Evolutionary conservation across 2,888 invertebrate genomes (phyloP), one percentile per base, ranked within the genome.

Genomic region (Myathropa florea): DNA sequence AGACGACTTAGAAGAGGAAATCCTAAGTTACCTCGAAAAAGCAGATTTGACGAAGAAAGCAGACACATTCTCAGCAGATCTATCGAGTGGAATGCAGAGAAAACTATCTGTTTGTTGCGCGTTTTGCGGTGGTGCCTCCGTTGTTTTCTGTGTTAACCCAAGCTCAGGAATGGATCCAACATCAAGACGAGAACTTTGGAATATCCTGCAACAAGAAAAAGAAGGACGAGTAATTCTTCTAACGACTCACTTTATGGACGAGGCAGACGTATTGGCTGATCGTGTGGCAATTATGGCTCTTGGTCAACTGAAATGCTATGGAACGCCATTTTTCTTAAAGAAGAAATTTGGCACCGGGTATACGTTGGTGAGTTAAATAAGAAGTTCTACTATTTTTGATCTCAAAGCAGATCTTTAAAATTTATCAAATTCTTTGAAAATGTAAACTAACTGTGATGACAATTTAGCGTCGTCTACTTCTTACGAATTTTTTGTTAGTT

Each of bases 211-310:
- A 91, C 93, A 93, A 89, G 95, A 96, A 89, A 95, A 96, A 90
- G 93, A 93, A 89, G 95, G 95, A 57, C 94, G 97, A 14, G 96
- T 97, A 0, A 95, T 97, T 91, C 94, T 97, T 60, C 92, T 97
- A 70, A 96, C 97, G 0, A 96, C 96, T 0, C 96, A 97, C 91
- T 97, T 96, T 90, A 97, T 97, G 96, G 96, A 97, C 89, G 97
- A 97, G 92, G 97, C 97, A 0, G 97, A 97, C 91, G 93, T 95
- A 68, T 93, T 97, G 2, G 97, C 97, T 0, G 97, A 97, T 91
- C 94, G 97, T 39, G 96, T 97, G 79, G 97, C 97, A 23, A 97
- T 97, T 83, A 96, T 97, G 96, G 95, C 96, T 0, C 94, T 94
- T 60, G 97, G 97, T 0, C 94, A 94, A 30, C 92, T 97, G 46